phyloP scores from a whole-genome alignment of 2,113 vertebrate species.

The Rhipidura dahli region DNA sequence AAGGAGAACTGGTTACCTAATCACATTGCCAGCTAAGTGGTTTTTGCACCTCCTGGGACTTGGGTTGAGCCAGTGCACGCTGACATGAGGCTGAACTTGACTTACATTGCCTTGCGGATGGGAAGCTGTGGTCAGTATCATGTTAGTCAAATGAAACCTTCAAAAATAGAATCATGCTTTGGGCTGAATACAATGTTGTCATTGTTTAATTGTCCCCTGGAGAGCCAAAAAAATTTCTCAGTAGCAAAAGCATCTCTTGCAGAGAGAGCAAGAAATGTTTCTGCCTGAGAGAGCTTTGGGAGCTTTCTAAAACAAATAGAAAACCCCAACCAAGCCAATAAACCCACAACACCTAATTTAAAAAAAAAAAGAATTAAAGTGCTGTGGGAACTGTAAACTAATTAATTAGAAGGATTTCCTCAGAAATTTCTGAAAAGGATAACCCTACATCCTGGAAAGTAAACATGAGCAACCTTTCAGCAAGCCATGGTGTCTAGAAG shows the following conservation, averaged over 20 bases:
- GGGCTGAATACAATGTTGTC: not conserved
- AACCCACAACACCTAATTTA: not conserved
- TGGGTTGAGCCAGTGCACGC: not conserved
- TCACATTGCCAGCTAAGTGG: not conserved
- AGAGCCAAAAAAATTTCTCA: not conserved
- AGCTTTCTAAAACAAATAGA: not conserved
- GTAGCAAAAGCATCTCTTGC: not conserved
- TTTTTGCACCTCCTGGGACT: not conserved
- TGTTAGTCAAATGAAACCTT: not conserved
- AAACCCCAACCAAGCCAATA: not conserved
- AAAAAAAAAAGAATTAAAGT: not conserved
- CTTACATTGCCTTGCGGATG: not conserved
- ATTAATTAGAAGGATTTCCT: not conserved
- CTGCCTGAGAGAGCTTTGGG: not conserved
- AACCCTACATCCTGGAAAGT: not conserved
- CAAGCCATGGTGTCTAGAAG: not conserved
- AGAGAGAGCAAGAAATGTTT: not conserved
- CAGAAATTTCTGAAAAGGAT: not conserved
- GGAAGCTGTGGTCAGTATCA: not conserved
- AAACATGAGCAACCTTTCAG: not conserved
- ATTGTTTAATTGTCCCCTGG: not conserved
- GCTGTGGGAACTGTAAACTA: not conserved
- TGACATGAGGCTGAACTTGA: not conserved
- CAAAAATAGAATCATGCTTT: not conserved
- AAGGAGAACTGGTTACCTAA: not conserved